These are phyloP conservation scores for Polypterus senegalus DNA, from an alignment of 2,113 vertebrate genomes.

Conservation along the genomic window DNA sequence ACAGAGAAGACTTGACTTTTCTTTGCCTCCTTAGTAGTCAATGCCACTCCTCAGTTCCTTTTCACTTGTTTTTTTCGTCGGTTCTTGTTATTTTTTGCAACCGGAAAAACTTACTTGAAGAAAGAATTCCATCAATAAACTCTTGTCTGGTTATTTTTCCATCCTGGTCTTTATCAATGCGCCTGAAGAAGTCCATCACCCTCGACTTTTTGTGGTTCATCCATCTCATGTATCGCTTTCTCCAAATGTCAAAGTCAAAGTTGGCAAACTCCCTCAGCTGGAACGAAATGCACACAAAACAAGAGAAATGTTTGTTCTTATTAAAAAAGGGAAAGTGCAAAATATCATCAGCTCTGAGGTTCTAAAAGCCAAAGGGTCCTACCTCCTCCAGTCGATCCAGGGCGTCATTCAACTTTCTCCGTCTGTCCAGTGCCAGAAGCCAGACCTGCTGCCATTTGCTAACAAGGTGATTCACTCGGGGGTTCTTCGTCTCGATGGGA, in stretches of 20 bases:
- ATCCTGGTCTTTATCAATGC: conserved; percentile 96
- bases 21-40: no score
- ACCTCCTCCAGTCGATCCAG: conserved; percentile 94
- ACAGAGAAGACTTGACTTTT: neutral
- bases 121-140: conserved; percentile 95
- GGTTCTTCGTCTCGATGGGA: conserved; percentile 88
- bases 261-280: conserved; percentile 94
- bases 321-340: neutral
- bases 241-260: conserved; percentile 96
- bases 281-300: conserved; percentile 10
- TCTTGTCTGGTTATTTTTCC: conserved; percentile 96
- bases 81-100: neutral
- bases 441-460: conserved; percentile 98
- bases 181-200: conserved; percentile 97
- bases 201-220: conserved; percentile 98
- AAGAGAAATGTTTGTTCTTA: neutral
- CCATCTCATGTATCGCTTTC: conserved; percentile 97
- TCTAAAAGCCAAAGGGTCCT: neutral
- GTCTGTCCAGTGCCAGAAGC: conserved; percentile 87
- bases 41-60: no score
- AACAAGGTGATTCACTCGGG: conserved; percentile 81
- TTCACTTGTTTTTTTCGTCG: no score
- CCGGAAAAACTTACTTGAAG: conserved; percentile 73
- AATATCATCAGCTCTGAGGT: neutral
- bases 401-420: conserved; percentile 88